These are phyloP conservation scores for Chelonus formosanus DNA, from an alignment of 2,888 invertebrate genomes.

Conservation along the genomic window DNA sequence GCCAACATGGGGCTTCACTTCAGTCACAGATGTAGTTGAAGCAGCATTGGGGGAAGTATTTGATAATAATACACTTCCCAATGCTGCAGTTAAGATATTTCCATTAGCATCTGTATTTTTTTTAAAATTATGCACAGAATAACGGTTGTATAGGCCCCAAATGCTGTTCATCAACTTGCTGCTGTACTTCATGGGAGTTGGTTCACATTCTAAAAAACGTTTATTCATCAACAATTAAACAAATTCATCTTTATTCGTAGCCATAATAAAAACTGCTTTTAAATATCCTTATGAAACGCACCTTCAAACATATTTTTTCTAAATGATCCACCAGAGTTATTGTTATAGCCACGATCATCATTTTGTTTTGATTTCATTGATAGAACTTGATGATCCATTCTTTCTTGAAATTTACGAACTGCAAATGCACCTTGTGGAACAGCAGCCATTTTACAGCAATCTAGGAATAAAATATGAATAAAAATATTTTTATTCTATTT, in stretches of 20 bases:
- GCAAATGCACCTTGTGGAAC: constrained; percentile 81
- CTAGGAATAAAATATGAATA: constrained; percentile 35
- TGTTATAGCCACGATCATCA: constrained; percentile 49
- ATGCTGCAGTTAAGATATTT: constrained; percentile 63
- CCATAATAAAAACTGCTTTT: constrained; percentile 41
- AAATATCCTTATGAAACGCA: not conserved
- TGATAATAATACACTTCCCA: constrained; percentile 38
- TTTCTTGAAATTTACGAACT: constrained; percentile 74
- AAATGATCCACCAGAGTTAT: constrained; percentile 32
- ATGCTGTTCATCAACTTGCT: constrained; percentile 90
- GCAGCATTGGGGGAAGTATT: constrained; percentile 25
- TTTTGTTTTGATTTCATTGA: constrained; percentile 44
- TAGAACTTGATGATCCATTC: constrained; percentile 67
- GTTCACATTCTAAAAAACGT: constrained; percentile 68
- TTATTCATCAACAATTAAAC: too few relatives aligned
- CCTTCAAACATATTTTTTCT: constrained; percentile 37
- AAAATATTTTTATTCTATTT: not conserved
- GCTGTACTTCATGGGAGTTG: constrained; percentile 80
- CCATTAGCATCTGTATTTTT: constrained; percentile 73
- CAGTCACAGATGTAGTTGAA: constrained; percentile 29
- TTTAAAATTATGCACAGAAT: constrained; percentile 89
- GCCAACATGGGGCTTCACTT: constrained; percentile 30
- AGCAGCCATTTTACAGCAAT: constrained; percentile 72
- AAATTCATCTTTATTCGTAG: too few relatives aligned
- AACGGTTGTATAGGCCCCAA: constrained; percentile 90